Conservation (phyloP, 2,113 vertebrate genomes). For the human region DNA sequence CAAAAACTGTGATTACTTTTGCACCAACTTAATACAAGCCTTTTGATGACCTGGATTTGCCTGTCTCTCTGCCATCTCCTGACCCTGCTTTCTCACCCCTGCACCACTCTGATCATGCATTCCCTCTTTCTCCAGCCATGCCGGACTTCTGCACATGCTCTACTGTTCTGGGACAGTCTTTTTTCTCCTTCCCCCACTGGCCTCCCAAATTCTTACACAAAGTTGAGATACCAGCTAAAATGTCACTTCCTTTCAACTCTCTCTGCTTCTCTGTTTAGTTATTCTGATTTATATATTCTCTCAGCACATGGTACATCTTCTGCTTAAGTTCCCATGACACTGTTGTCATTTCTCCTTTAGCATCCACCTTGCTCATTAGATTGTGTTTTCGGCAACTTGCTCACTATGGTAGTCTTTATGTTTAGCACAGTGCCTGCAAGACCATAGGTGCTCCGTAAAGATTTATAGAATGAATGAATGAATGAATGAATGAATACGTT, state of each 20-base stretch:
- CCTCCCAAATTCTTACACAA: neutral
- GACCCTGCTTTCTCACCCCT: neutral
- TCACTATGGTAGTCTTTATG: neutral
- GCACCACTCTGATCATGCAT: accelerated
- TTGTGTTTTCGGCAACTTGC: neutral
- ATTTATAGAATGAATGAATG: neutral
- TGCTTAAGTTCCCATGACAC: neutral
- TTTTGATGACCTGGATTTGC: neutral
- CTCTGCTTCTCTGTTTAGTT: neutral
- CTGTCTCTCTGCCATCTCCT: neutral
- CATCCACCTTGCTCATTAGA: neutral
- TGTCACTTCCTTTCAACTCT: neutral
- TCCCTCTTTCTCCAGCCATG: neutral
- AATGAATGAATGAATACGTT: neutral
- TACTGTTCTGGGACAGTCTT: neutral
- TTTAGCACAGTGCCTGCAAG: too few relatives aligned
- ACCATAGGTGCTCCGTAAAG: neutral
- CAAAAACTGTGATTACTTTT: too few relatives aligned
- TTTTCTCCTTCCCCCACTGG: neutral
- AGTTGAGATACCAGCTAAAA: neutral
- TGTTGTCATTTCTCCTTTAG: neutral
- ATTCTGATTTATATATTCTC: neutral
- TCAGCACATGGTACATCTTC: neutral
- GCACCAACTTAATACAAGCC: neutral
- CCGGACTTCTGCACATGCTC: neutral